Evolutionary conservation across 2,113 vertebrate genomes (phyloP), one percentile per base, ranked within the genome.

Genomic region (Synodontis membranacea): DNA sequence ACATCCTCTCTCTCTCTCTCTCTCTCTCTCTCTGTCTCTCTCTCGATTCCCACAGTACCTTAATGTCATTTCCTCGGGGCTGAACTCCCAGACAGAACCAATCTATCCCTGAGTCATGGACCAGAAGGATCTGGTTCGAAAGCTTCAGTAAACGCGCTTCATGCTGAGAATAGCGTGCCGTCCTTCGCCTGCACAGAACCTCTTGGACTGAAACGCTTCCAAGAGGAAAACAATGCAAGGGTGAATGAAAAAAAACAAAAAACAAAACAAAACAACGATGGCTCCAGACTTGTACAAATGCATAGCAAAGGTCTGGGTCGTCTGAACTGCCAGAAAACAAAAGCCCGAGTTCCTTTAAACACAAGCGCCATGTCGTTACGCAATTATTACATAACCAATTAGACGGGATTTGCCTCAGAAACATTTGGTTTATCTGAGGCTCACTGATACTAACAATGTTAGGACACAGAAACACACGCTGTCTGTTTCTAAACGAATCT

Each of bases 1-100:
- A n/a, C 28, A 5, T 64, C n/a, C 86, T 48, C 48, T 84, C 17
- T 34, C 75, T 80, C 54, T 44, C 85, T 48, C 48, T 84, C 17
- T 44, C 75, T 80, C 54, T 44, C 85, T 48, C 48, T 84, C 11
- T 34, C 75, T 80, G 44, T 44, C 85, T 48, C 48, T 84, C 19
- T 44, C 75, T 80, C 46, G n/a, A 85, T 25, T 80, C 86, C 48
- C 90, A 85, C 80, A 89, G 89, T 70, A 64, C 78, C 83, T 74
- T 88, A 89, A 89, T 93, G 86, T 72, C 64, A 84, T 92, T 89
- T 87, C 89, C 44, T 86, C 66, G 39, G 39, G 83, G 76, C 42
- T 86, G 44, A 50, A 25, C 64, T 75, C 42, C 58, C 44, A 85
- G 84, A 85, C 84, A 66, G 19, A 64, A 46, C 25, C 34, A 84